Conservation (phyloP, 2,797 vertebrate species). For the Clarias laeviceps region DNA sequence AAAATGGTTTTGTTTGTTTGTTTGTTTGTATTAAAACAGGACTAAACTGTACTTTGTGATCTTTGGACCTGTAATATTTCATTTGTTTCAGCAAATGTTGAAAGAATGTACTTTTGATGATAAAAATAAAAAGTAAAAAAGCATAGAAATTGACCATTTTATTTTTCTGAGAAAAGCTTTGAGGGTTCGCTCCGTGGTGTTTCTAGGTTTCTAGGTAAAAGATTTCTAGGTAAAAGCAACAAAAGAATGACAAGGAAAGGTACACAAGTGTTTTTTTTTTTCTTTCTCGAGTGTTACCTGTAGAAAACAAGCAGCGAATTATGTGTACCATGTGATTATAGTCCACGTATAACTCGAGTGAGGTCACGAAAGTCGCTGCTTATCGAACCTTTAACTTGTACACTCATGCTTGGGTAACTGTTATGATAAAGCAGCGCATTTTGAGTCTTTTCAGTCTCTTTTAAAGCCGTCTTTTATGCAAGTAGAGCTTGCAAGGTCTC, state of each 20-base stretch:
- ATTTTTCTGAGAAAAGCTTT: background rate
- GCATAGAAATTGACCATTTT: background rate
- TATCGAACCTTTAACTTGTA: background rate
- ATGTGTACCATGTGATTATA: background rate
- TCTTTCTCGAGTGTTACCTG: background rate
- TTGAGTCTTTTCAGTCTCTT: conserved; percentile 4
- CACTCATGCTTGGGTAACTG: background rate
- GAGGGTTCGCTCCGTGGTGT: no score
- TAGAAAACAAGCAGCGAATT: background rate
- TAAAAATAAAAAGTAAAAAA: background rate
- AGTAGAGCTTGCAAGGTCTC: conserved; percentile 31
- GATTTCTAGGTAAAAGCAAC: background rate
- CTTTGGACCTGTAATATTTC: background rate
- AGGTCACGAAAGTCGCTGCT: background rate
- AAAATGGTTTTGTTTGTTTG: no score
- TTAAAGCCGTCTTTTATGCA: conserved; percentile 7
- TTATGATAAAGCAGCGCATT: background rate
- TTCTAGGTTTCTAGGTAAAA: background rate
- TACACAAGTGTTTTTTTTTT: background rate
- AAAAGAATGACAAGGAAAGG: background rate
- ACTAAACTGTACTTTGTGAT: no score
- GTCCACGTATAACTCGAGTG: background rate
- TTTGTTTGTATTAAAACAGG: no score
- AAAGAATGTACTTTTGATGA: background rate
- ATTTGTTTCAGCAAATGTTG: background rate